Percentiles rank a stretch among this genome's conserved stretches.
Evolutionary conservation across 2,113 vertebrate genomes (phyloP).

Genomic region (Diadophis punctatus): DNA sequence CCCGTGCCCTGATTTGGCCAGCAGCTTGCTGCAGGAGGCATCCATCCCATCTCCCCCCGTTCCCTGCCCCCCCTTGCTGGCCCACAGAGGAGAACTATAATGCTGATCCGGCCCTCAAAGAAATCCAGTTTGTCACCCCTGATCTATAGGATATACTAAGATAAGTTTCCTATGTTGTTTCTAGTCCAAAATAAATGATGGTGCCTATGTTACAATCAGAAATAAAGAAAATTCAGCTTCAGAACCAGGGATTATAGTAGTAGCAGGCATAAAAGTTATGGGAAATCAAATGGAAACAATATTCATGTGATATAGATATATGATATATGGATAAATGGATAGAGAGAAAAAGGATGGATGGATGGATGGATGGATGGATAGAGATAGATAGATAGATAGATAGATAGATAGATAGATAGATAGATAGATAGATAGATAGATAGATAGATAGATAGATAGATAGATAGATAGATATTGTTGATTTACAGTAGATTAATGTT

Average conservation of each 20-base stretch:
- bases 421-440: background rate
- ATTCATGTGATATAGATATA: background rate
- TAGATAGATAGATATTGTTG: background rate
- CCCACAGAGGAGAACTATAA: too few relatives aligned
- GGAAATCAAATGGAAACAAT: background rate
- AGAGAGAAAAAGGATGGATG: too few relatives aligned
- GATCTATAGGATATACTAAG: background rate
- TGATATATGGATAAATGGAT: background rate
- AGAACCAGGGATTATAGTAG: background rate
- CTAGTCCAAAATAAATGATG: background rate
- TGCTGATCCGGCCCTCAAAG: too few relatives aligned
- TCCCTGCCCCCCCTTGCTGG: too few relatives aligned
- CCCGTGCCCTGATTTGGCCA: too few relatives aligned
- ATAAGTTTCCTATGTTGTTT: fast-evolving
- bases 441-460: background rate
- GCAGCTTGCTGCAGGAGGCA: too few relatives aligned
- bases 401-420: too few relatives aligned
- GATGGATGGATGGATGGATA: too few relatives aligned
- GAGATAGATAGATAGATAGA: background rate
- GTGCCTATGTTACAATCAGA: background rate
- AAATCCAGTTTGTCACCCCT: too few relatives aligned
- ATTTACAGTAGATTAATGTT: background rate
- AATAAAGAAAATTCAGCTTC: background rate
- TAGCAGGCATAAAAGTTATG: background rate
- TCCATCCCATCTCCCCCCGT: too few relatives aligned